phyloP scores from a whole-genome alignment of 2,113 vertebrate genomes.

The Cygnus buccinator region DNA sequence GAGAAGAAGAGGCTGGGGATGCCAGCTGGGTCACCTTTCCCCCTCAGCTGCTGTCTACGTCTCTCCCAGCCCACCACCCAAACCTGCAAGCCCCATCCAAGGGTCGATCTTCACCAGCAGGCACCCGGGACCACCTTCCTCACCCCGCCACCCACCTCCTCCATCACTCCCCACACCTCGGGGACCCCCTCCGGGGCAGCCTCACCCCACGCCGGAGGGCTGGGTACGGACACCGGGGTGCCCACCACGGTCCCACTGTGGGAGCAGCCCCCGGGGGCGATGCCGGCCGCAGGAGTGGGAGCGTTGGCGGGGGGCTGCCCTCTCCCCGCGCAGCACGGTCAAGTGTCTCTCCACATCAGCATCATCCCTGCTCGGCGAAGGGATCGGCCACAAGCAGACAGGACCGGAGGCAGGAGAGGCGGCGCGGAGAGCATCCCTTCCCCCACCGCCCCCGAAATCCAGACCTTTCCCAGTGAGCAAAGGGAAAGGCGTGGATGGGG shows the following conservation, averaged over 20 bases:
- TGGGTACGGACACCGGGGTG: accelerated
- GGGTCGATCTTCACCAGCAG: neutral
- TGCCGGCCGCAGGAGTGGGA: neutral
- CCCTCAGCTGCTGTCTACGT: accelerated
- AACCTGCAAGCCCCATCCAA: neutral
- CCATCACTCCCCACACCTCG: neutral
- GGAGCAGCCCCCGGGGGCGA: neutral
- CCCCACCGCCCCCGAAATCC: neutral
- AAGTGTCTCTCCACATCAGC: neutral
- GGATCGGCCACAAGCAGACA: neutral
- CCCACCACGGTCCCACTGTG: accelerated
- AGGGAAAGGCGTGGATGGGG: neutral
- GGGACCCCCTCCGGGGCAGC: neutral
- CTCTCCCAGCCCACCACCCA: neutral
- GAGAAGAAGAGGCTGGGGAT: neutral
- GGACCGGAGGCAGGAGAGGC: neutral
- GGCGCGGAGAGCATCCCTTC: neutral
- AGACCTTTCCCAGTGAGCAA: neutral
- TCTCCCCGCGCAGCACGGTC: neutral
- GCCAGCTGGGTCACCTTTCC: neutral
- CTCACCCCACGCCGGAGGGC: neutral
- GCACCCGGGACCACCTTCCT: neutral
- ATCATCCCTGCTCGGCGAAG: neutral
- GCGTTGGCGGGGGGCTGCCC: neutral
- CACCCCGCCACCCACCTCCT: neutral